Percentiles rank a stretch among this genome's conserved stretches.
Conservation (phyloP, 2,113 vertebrate genomes). For the Cyprinodon brontotheroides region DNA sequence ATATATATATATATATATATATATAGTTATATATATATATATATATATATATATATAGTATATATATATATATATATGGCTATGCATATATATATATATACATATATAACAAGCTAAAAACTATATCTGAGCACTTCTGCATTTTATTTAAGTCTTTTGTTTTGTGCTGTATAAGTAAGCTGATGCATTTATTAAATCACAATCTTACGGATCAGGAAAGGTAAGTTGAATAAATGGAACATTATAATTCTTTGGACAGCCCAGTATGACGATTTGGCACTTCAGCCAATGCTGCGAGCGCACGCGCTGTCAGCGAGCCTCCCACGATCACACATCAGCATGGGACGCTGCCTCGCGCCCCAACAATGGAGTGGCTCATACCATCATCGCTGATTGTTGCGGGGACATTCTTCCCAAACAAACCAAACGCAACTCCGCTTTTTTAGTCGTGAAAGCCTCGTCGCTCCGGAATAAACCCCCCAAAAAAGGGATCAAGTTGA, state of each 20-base stretch:
- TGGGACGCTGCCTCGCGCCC: conserved; percentile 62
- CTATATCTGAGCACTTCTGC: background rate
- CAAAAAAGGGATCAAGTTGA: fast-evolving
- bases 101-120: background rate
- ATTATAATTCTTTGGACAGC: conserved; percentile 39
- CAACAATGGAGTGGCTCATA: conserved; percentile 83
- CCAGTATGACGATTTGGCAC: conserved; percentile 5
- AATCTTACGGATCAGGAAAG: background rate
- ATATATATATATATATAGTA: too few relatives aligned
- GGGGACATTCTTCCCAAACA: conserved; percentile 54
- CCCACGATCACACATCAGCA: conserved; percentile 52
- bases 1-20: too few relatives aligned
- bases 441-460: background rate
- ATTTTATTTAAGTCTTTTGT: background rate
- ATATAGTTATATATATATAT: too few relatives aligned
- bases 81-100: too few relatives aligned
- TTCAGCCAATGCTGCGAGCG: conserved; percentile 42
- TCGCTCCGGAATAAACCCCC: background rate
- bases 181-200: background rate
- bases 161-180: background rate
- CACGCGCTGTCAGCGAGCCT: conserved; percentile 42
- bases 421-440: background rate
- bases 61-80: too few relatives aligned
- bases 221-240: background rate
- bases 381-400: conserved; percentile 62